Conservation (phyloP, 2,888 invertebrate species). For the Tridacna crocea region DNA sequence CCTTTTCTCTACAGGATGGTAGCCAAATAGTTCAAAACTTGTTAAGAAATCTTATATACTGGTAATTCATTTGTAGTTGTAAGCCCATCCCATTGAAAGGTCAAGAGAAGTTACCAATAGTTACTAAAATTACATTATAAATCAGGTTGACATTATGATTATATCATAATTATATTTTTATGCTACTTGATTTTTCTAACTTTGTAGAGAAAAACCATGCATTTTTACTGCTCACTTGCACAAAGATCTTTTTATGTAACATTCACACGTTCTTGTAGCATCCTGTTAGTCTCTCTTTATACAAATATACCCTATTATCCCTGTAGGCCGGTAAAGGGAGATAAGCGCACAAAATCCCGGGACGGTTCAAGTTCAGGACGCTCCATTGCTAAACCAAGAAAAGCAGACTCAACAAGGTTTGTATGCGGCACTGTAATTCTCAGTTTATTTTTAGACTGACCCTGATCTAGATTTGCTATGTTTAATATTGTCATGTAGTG, state of each 20-base stretch:
- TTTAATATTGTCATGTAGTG: neutral
- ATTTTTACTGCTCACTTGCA: neutral
- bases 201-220: no score
- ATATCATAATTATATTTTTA: no score
- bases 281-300: slow-evolving; percentile 16
- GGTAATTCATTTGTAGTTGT: no score
- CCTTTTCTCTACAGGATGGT: no score
- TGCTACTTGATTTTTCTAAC: no score
- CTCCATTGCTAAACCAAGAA: slow-evolving; percentile 78
- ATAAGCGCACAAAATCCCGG: slow-evolving; percentile 79
- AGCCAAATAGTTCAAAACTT: no score
- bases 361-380: slow-evolving; percentile 82
- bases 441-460: neutral
- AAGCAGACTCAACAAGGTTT: slow-evolving; percentile 82
- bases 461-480: neutral
- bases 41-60: no score
- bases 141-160: no score
- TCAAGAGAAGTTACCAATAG: no score
- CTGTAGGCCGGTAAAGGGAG: slow-evolving; percentile 77
- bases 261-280: slow-evolving; percentile 22
- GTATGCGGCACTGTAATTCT: slow-evolving; percentile 40
- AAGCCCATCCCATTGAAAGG: no score
- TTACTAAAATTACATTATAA: no score
- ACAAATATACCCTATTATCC: slow-evolving; percentile 33
- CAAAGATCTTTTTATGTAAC: slow-evolving; percentile 30